Base-by-base conservation (phyloP, 2,797 vertebrate genomes). In the Novumbra hubbsi region DNA sequence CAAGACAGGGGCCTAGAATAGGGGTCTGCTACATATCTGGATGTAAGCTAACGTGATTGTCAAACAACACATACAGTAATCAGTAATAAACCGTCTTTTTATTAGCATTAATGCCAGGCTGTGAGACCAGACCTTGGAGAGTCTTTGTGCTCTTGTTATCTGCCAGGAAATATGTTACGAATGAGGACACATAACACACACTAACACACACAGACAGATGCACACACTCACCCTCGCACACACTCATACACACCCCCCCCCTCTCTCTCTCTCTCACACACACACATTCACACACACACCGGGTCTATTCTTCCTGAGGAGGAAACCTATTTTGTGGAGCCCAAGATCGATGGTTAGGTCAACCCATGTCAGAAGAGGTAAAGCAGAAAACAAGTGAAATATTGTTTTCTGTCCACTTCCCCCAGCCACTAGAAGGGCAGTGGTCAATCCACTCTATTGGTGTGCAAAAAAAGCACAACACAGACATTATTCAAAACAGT, bases 331-430 rank as follows among this genome's bases (percentile, higher is more conserved):
- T 90, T 87, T 89, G 86, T 70, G 7, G 79, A 78, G 81, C 76
- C 76, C 80, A 85, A 91, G 91, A 91, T 93, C 88, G 87, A 91
- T 92, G 89, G 69, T 84, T 80, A 82, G 89, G 90, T 90, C 90
- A 90, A 78, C 83, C 79, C 83, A 69, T 89, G 89, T 90, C 89
- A 91, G 85, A 70, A 84, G 87, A 92, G 88, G 89, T 92, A 90
- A 85, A 86, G 78, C 84, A 83, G 84, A 87, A 87, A 91, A 93
- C 90, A 91, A 91, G 87, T 80, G 83, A 76, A 82, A 90, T 86
- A 91, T 90, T 91, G 90, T 92, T 92, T 89, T 86, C 28, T 48
- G 7, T 5, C 84, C 81, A 73, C 62, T 55, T 86, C 88, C 82
- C 84, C 71, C 78, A 9, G 19, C 45, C 64, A 78, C 78, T 76